phyloP scores from a whole-genome alignment of 2,113 vertebrate genomes.

The Noctilio leporinus region DNA sequence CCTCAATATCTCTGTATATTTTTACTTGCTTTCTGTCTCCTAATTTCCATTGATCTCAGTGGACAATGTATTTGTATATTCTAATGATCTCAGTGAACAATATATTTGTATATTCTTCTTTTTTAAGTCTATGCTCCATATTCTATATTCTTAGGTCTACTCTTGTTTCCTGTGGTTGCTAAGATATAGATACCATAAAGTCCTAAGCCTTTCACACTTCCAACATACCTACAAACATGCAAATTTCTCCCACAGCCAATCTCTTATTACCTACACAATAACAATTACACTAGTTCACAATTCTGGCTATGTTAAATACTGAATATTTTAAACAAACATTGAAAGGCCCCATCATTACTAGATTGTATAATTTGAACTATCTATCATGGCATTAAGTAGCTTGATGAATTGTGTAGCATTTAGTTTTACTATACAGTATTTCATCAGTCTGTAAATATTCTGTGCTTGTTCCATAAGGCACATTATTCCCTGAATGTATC shows the following conservation, averaged over 20 bases:
- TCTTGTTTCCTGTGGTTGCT: background rate
- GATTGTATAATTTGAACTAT: background rate
- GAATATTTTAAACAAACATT: background rate
- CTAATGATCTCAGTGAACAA: background rate
- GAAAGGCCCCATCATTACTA: background rate
- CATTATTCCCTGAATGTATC: background rate
- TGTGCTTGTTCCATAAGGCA: background rate
- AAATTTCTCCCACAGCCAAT: background rate
- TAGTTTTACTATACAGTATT: background rate
- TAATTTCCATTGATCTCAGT: background rate
- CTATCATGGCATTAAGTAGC: background rate
- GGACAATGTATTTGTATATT: rapidly evolving
- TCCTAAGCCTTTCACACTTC: background rate
- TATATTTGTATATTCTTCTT: rapidly evolving
- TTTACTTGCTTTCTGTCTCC: background rate
- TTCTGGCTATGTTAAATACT: background rate
- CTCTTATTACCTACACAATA: background rate
- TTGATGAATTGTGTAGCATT: background rate
- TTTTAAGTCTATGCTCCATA: background rate
- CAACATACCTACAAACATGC: background rate
- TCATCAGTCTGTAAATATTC: too few species aligned
- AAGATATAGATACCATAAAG: background rate
- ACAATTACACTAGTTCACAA: background rate
- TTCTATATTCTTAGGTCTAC: background rate
- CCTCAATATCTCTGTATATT: background rate